These are phyloP conservation scores for Prunella himalayana DNA, from an alignment of 2,113 vertebrate genomes.

Conservation along the genomic window DNA sequence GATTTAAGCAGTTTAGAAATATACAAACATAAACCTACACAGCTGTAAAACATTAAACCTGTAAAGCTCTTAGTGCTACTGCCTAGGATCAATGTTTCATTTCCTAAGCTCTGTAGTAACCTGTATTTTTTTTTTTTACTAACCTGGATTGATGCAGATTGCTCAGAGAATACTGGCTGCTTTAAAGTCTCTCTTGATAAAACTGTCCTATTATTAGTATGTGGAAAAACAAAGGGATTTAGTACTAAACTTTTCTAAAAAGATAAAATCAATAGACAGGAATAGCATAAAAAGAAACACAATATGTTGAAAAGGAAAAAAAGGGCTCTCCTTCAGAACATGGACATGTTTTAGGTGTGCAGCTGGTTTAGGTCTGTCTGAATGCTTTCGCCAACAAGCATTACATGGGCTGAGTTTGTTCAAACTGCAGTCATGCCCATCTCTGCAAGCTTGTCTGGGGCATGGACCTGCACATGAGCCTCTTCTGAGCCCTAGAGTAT, in stretches of 20 bases:
- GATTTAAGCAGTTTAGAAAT: constrained; percentile 24
- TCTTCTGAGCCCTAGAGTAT: background rate
- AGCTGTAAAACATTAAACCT: constrained; percentile 11
- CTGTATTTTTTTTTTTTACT: background rate
- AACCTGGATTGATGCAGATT: background rate
- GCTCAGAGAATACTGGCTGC: background rate
- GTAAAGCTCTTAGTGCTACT: background rate
- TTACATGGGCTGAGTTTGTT: background rate
- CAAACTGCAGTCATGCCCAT: background rate
- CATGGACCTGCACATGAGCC: background rate
- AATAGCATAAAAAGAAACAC: background rate
- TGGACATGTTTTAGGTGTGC: background rate
- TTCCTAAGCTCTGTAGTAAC: background rate
- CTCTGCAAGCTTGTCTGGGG: background rate
- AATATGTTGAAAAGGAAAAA: background rate
- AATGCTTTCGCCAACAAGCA: background rate
- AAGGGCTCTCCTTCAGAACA: background rate
- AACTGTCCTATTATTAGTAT: background rate
- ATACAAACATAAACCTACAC: background rate
- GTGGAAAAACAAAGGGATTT: background rate
- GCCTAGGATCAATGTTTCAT: background rate
- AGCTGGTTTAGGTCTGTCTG: background rate
- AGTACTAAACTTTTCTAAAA: background rate
- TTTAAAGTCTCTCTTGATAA: background rate
- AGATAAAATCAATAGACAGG: background rate